Conservation (phyloP, 1,140 invertebrate genomes). For the Bombyx mandarina region DNA sequence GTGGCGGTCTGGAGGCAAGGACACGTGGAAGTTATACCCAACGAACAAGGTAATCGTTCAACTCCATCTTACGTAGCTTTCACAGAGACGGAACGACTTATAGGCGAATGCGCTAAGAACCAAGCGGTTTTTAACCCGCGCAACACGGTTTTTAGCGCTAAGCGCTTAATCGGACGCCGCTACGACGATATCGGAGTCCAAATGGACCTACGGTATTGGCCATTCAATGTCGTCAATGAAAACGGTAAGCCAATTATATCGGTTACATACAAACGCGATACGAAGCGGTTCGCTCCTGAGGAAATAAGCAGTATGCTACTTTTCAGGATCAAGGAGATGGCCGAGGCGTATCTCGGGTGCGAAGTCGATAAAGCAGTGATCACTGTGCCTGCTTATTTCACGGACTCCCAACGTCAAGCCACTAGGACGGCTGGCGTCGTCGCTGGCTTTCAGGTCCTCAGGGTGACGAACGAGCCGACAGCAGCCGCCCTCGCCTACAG, state of each 20-base stretch:
- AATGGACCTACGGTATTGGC: slow-evolving; percentile 76
- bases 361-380: slow-evolving; percentile 73
- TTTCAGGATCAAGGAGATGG: slow-evolving; percentile 73
- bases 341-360: slow-evolving; percentile 75
- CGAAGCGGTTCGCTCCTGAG: slow-evolving; percentile 75
- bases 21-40: slow-evolving; percentile 89
- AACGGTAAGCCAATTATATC: slow-evolving; percentile 74
- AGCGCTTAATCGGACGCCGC: slow-evolving; percentile 40
- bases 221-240: slow-evolving; percentile 76
- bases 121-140: slow-evolving; percentile 52
- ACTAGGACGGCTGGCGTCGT: slow-evolving; percentile 78
- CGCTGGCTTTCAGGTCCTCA: slow-evolving; percentile 76
- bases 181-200: slow-evolving; percentile 66
- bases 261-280: slow-evolving; percentile 71
- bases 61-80: slow-evolving; percentile 77
- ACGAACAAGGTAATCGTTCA: slow-evolving; percentile 87
- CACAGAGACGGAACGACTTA: slow-evolving; percentile 77
- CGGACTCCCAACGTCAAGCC: slow-evolving; percentile 78
- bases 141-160: slow-evolving; percentile 48
- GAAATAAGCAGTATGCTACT: slow-evolving; percentile 77
- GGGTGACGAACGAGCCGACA: slow-evolving; percentile 83
- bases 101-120: slow-evolving; percentile 73
- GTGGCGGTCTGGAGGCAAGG: slow-evolving; percentile 81
- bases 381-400: slow-evolving; percentile 82
- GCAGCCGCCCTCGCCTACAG: slow-evolving; percentile 82